Evolutionary conservation across 2,797 vertebrate species (phyloP), one percentile per base, ranked within the genome.

Genomic region (Typhlichthys eigenmanni): DNA sequence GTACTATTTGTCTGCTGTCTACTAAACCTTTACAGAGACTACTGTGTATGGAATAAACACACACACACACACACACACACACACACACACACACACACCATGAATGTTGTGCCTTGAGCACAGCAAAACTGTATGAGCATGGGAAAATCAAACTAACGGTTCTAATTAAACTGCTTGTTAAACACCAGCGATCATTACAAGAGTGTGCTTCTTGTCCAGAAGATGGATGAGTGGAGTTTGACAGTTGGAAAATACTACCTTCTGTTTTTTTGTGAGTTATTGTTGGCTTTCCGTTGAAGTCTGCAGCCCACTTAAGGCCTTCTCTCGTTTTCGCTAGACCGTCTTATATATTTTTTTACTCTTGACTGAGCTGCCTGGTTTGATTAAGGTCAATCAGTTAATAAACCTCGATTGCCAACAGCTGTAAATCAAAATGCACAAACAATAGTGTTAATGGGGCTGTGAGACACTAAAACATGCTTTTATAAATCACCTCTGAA

Each of bases 1-100:
- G 5, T 43, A 43, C 49, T 68, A 78, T 71, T 78, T 86, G 81
- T 88, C 86, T 84, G 70, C 80, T 76, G 77, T 81, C 67, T 69
- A 78, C 78, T 62, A 75, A 71, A 69, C 19, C 56, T 76, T 84
- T 79, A 85, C 74, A 72, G 70, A 57, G 47, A 13, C 32, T 47
- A 69, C 19, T 14, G 62, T 55, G 46, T 72, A 8, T 78, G 73
- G 74, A 78, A 79, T 59, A 66, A 72, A 71, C 64, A 48, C 62
- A 63, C 48, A 29, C 60, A 51, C 16, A 52, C 50, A 52, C 50
- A 52, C 17, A 51, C 16, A 52, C 50, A 52, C 50, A 52, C 17
- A n/a, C n/a, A 71, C 64, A 48, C 62, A 63, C 48, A 29, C 60
- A 51, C 16, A 52, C 50, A 52, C 50, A 52, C 17, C 72, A 19